A percentile compares a stretch with the other conserved stretches of the same genome.
Conservation (phyloP, 2,797 vertebrate genomes). For the Enteromius treurensis region DNA sequence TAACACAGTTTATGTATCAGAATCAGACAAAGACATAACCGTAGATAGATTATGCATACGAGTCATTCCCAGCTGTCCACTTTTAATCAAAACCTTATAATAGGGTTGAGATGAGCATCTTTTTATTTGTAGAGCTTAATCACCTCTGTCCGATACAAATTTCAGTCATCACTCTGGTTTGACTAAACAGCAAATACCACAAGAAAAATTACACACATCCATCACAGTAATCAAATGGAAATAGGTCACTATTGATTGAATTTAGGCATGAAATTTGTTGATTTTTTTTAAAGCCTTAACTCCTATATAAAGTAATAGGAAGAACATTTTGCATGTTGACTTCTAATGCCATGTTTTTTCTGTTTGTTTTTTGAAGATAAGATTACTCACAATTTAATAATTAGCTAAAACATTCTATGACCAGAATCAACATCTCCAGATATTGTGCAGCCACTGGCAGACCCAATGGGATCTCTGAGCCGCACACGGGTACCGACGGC, state of each 20-base stretch:
- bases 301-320: neutral
- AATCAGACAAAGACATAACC: slow-evolving; percentile 56
- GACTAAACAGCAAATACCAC: slow-evolving; percentile 39
- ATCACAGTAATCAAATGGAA: slow-evolving; percentile 45
- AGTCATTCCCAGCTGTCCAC: slow-evolving; percentile 39
- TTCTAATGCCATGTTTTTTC: neutral
- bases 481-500: too few species aligned
- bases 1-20: slow-evolving; percentile 74
- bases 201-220: slow-evolving; percentile 31
- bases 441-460: too few species aligned
- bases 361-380: neutral
- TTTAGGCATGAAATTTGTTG: slow-evolving; percentile 4
- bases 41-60: slow-evolving; percentile 41
- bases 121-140: slow-evolving; percentile 50
- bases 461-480: too few species aligned
- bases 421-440: too few species aligned
- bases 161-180: slow-evolving; percentile 44
- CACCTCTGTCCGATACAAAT: slow-evolving; percentile 45
- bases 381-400: neutral
- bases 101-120: slow-evolving; percentile 47
- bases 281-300: neutral
- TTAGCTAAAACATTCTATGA: neutral
- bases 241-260: slow-evolving; percentile 41
- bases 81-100: slow-evolving; percentile 48
- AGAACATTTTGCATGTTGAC: neutral